Evolutionary conservation across 35 echinoderm and acorn worm species (phyloP).

Genomic region (Strongylocentrotus purpuratus): DNA sequence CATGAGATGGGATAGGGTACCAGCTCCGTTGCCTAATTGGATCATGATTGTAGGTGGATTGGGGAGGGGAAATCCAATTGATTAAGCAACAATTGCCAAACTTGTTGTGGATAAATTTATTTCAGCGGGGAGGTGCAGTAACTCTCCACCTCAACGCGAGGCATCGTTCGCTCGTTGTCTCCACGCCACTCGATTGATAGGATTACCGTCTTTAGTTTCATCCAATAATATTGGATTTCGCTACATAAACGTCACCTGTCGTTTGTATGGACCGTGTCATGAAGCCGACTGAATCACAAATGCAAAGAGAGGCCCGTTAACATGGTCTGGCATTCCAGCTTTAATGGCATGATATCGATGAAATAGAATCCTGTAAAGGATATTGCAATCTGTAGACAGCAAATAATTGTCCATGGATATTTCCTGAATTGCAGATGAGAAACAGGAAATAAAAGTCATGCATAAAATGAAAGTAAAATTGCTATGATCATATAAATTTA

Average conservation of each 20-base stretch:
- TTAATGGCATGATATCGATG: neutral
- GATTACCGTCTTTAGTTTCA: conserved; percentile 11
- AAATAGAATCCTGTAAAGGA: neutral
- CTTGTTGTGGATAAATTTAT: conserved; percentile 12
- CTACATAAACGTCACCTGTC: neutral
- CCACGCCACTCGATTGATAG: neutral
- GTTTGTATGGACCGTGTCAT: neutral
- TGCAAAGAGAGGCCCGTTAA: neutral
- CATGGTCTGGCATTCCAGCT: neutral
- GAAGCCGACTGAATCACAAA: neutral
- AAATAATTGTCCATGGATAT: neutral
- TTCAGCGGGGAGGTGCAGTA: neutral
- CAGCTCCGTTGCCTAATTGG: neutral
- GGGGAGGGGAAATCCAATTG: conserved; percentile 40
- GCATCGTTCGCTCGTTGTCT: neutral
- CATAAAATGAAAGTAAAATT: neutral
- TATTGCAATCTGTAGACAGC: neutral
- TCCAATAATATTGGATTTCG: conserved; percentile 5
- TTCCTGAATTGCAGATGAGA: neutral
- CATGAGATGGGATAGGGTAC: neutral
- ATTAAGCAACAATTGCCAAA: conserved; percentile 34
- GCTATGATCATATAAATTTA: neutral
- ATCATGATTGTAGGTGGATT: conserved; percentile 33
- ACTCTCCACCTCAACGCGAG: neutral
- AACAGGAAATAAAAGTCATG: neutral